Conservation (phyloP, 2,797 vertebrate genomes). For the Cichlasoma orientale region DNA sequence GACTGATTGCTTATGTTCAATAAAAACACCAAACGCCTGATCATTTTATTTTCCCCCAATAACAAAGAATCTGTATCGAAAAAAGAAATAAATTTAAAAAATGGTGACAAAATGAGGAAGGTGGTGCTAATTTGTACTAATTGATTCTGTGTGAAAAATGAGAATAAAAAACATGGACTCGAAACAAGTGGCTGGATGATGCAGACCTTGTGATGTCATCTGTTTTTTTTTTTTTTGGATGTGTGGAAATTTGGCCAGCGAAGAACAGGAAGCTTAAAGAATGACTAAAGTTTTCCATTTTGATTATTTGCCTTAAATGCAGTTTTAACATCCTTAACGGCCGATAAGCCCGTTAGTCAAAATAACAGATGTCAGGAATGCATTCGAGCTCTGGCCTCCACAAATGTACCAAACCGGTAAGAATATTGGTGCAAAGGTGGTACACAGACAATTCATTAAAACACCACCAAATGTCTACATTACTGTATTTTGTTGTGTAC, state of each 20-base stretch:
- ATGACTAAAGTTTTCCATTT: not conserved
- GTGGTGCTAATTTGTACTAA: not conserved
- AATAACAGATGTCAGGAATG: not conserved
- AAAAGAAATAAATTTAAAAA: not conserved
- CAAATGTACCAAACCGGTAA: not conserved
- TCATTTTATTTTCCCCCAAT: not conserved
- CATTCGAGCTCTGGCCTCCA: not conserved
- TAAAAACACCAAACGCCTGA: not conserved
- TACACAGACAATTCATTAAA: too few species aligned
- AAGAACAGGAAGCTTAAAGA: not conserved
- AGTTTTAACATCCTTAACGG: too few species aligned
- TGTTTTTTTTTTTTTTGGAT: not conserved
- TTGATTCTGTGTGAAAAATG: not conserved
- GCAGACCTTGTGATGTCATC: not conserved
- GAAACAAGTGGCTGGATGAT: not conserved
- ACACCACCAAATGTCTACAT: not conserved
- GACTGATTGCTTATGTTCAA: not conserved
- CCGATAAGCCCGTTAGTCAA: not conserved
- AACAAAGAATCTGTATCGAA: not conserved
- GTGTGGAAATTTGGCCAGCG: fast-evolving
- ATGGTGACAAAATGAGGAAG: not conserved
- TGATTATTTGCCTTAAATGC: not conserved
- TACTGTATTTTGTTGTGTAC: not conserved
- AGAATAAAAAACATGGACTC: not conserved
- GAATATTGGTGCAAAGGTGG: not conserved